Percentiles rank a stretch among this genome's conserved stretches.
Evolutionary conservation across 2,113 vertebrate genomes (phyloP).

Genomic region (Brienomyrus longianalis): DNA sequence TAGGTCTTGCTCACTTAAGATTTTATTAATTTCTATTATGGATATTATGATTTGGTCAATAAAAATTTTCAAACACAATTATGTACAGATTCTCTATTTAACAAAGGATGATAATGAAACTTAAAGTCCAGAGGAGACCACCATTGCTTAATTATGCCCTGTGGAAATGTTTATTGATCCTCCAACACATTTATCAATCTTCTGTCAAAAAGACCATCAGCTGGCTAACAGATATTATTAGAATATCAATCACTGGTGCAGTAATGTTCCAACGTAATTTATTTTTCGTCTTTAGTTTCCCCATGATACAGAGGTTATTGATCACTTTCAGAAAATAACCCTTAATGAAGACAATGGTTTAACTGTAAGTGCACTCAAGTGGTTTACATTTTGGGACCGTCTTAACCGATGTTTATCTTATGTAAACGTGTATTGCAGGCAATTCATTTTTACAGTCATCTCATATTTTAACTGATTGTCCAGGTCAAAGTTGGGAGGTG

Average conservation of each 20-base stretch:
- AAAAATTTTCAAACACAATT: not conserved
- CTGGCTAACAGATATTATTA: constrained; percentile 7
- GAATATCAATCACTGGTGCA: not conserved
- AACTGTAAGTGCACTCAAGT: not conserved
- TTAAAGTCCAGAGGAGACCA: not conserved
- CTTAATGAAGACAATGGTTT: constrained; percentile 3
- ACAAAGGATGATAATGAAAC: not conserved
- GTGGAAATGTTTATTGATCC: constrained; percentile 11
- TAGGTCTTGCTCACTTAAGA: not conserved
- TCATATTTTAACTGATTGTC: not conserved
- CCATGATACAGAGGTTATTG: not conserved
- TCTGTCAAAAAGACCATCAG: not conserved
- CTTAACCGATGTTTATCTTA: not conserved
- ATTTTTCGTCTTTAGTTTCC: not conserved
- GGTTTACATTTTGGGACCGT: not conserved
- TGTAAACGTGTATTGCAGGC: not conserved
- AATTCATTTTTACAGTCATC: not conserved
- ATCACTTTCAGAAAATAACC: not conserved
- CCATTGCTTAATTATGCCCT: constrained; percentile 2
- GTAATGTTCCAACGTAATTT: not conserved
- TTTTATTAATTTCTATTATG: not conserved
- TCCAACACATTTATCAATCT: not conserved
- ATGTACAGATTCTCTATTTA: not conserved
- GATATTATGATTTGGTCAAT: not conserved
- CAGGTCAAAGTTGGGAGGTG: not conserved